Evolutionary conservation across 2,888 invertebrate genomes (phyloP), one percentile per base, ranked within the genome.

Genomic region (Nomada ruficornis): DNA sequence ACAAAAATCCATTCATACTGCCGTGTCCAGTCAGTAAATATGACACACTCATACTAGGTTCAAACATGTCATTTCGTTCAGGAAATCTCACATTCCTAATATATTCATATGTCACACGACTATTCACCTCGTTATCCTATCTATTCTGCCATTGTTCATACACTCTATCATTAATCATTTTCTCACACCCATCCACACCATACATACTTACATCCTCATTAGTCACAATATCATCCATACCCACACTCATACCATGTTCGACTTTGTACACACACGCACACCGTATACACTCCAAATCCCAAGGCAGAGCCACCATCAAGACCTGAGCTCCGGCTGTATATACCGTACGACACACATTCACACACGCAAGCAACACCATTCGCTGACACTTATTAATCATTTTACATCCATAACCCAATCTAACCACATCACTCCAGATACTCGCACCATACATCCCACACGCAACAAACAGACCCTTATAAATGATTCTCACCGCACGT

Each of bases 121-220:
- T 67, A 10, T 71, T 65, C 47, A 11, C 62, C 29, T 67, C 26
- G 0, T 20, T 42, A 26, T 71, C 26, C 71, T 70, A 70, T 50
- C 77, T 63, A 2, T 9, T 13, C 18, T 77, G 70, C 77, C 77
- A 77, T 1, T 0, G 2, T 0, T 77, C 71, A 54, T 77, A 77
- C 71, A 47, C 18, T 9, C 50, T 52, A 0, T 64, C 47, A 26
- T 29, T 50, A 9, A 64, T 26, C 4, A 36, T 36, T 36, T 36
- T 36, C 36, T 9, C 7, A 36, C 36, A 36, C 7, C 5, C 7
- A 0, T 36, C 36, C 7, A 7, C 36, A 0, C 15, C 11, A 0
- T 36, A 1, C 36, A 7, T 0, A 7, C 7, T 29, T 7, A 29
- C 36, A 7, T 36, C 36, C 5, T 36, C 36, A 36, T 36, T 1